Conservation (phyloP, 2,888 invertebrate genomes). For the Volucella inflata region DNA sequence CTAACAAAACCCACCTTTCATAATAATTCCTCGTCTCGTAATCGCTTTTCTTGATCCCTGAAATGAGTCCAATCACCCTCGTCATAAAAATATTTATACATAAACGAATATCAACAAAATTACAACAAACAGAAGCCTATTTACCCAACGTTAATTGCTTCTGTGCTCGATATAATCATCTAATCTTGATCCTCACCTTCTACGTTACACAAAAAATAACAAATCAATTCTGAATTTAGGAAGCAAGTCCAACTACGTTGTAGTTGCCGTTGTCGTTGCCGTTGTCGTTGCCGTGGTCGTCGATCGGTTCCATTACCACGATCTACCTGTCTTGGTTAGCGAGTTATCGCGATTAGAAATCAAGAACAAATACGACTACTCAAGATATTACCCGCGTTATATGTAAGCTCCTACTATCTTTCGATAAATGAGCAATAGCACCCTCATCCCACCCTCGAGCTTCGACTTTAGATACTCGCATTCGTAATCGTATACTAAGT, state of each 20-base stretch:
- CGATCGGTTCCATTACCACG: too few species aligned
- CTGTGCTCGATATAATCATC: slow-evolving; percentile 69
- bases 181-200: slow-evolving; percentile 58
- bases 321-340: slow-evolving; percentile 12
- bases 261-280: too few species aligned
- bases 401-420: slow-evolving; percentile 38
- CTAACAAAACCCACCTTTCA: slow-evolving; percentile 1
- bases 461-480: too few species aligned
- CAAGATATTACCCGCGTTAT: slow-evolving; percentile 57
- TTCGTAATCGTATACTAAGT: too few species aligned
- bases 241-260: slow-evolving; percentile 26
- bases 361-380: slow-evolving; percentile 66
- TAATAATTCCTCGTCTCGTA: slow-evolving; percentile 12
- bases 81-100: slow-evolving; percentile 27
- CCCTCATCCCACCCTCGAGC: background rate
- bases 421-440: slow-evolving; percentile 28
- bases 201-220: slow-evolving; percentile 25
- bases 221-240: slow-evolving; percentile 67
- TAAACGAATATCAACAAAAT: background rate
- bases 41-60: background rate
- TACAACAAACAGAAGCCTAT: slow-evolving; percentile 70
- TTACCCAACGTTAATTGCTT: slow-evolving; percentile 69
- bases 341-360: slow-evolving; percentile 64
- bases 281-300: too few species aligned
- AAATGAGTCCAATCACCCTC: slow-evolving; percentile 34